Conservation (phyloP, 2,888 invertebrate genomes). For the Parnassius mnemosyne region DNA sequence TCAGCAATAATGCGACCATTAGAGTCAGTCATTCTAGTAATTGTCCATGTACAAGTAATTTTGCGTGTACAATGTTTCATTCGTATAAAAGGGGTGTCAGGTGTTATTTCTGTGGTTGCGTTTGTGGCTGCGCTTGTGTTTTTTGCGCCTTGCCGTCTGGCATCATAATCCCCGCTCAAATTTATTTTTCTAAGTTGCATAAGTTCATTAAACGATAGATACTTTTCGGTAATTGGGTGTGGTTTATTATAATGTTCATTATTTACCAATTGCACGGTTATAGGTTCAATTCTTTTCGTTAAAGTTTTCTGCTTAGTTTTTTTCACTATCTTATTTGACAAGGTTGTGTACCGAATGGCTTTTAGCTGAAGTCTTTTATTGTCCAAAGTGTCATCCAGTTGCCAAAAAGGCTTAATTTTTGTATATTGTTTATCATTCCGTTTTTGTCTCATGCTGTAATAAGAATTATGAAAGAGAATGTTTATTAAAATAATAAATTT, state of each 20-base stretch:
- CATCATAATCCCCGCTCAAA: conserved; percentile 34
- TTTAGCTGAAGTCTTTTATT: conserved; percentile 46
- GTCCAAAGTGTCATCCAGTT: conserved; percentile 48
- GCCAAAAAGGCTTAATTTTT: conserved; percentile 60
- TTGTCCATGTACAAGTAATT: conserved; percentile 72
- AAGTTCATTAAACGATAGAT: conserved; percentile 71
- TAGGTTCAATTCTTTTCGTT: conserved; percentile 51
- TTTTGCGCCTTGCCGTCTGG: conserved; percentile 36
- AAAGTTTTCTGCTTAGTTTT: conserved; percentile 32
- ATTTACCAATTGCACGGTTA: conserved; percentile 50
- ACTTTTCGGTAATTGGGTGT: conserved; percentile 57
- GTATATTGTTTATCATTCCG: conserved; percentile 44
- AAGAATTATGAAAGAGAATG: conserved; percentile 38
- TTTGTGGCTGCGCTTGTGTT: conserved; percentile 17
- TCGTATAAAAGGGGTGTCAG: conserved; percentile 54
- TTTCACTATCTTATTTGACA: conserved; percentile 40
- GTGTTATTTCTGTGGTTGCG: conserved; percentile 42
- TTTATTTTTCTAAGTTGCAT: conserved; percentile 65
- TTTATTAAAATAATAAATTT: conserved; percentile 33
- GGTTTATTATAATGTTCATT: conserved; percentile 31
- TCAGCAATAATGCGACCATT: conserved; percentile 40
- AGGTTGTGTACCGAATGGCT: conserved; percentile 60
- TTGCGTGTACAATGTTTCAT: conserved; percentile 64
- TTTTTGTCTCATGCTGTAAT: conserved; percentile 52
- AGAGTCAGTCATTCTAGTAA: conserved; percentile 41